These are phyloP conservation scores for Thysanoteuthis rhombus DNA, from an alignment of 2,888 invertebrate genomes.

Conservation along the genomic window DNA sequence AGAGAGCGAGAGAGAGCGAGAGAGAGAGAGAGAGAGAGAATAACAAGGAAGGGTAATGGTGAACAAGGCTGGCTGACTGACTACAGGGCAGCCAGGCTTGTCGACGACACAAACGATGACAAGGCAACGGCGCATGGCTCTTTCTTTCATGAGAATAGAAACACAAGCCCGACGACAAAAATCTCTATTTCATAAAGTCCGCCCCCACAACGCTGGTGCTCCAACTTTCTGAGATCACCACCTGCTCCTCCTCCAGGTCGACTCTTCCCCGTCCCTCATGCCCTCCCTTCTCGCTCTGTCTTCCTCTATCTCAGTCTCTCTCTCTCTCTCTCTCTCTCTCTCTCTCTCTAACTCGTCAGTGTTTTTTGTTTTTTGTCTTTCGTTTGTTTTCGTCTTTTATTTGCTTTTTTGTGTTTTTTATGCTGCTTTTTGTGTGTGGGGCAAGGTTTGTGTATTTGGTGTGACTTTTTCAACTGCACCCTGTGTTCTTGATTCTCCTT, in stretches of 20 bases:
- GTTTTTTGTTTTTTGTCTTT: no score
- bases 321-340: no score
- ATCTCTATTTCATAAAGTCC: background rate
- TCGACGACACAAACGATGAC: background rate
- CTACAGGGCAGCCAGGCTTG: background rate
- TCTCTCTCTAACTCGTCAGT: no score
- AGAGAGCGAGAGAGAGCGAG: background rate
- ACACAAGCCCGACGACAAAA: background rate
- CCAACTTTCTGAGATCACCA: background rate
- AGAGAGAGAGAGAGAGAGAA: background rate
- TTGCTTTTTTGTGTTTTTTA: background rate
- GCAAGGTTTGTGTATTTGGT: no score
- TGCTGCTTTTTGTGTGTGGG: background rate
- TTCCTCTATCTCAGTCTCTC: background rate
- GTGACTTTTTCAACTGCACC: background rate
- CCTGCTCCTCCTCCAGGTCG: conserved; percentile 12
- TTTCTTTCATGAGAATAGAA: background rate
- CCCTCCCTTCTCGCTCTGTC: background rate
- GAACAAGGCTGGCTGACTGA: background rate
- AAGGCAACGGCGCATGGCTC: background rate
- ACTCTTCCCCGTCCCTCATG: background rate
- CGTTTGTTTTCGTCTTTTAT: background rate
- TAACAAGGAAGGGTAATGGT: background rate
- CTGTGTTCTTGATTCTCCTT: no score
- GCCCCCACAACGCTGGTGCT: background rate